Evolutionary conservation across 1,140 invertebrate species (phyloP).

Genomic region (Scaptomyza hsui): DNA sequence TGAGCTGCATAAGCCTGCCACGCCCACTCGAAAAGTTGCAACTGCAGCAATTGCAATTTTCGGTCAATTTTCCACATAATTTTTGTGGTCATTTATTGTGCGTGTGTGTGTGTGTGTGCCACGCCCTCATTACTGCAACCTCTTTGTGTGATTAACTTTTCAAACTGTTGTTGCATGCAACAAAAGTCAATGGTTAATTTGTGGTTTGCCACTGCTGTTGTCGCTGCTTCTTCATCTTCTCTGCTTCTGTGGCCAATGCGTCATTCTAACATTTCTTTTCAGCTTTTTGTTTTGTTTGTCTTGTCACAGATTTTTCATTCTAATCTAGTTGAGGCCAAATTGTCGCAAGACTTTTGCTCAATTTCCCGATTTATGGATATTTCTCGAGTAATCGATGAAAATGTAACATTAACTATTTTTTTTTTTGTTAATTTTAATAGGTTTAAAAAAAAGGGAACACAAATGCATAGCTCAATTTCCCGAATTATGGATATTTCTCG

Average conservation of each 20-base stretch:
- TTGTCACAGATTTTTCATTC: constrained; percentile 1
- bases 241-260: constrained; percentile 23
- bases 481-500: too few species aligned
- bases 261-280: constrained; percentile 17
- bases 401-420: too few species aligned
- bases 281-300: constrained; percentile 14
- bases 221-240: neutral
- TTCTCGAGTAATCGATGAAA: too few species aligned
- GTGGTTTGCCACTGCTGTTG: constrained; percentile 43
- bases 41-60: constrained; percentile 76
- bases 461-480: too few species aligned
- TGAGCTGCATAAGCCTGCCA: constrained; percentile 32
- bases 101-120: constrained; percentile 8
- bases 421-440: too few species aligned
- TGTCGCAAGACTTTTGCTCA: constrained; percentile 54
- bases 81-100: constrained; percentile 62
- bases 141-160: constrained; percentile 72
- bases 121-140: constrained; percentile 38
- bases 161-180: constrained; percentile 45
- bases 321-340: constrained; percentile 18
- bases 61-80: constrained; percentile 73
- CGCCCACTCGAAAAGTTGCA: constrained; percentile 31
- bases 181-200: constrained; percentile 58
- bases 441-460: too few species aligned
- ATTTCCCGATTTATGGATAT: constrained; percentile 35